Evolutionary conservation across 2,888 invertebrate species (phyloP), one percentile per base, ranked within the genome.

Genomic region (Kuschelorhynchus macadamiae): DNA sequence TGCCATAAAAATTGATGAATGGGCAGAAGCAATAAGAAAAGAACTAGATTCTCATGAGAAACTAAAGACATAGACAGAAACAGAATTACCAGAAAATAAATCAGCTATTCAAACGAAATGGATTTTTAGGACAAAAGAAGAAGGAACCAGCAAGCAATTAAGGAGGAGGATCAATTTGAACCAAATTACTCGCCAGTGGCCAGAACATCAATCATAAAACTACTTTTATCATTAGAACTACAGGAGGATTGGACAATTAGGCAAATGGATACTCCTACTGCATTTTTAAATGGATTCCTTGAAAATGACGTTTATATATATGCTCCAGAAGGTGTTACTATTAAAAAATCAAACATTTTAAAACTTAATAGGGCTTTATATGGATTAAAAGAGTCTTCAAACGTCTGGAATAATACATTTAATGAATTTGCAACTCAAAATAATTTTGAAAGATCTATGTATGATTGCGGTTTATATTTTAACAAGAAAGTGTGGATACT

Each of bases 351-450:
- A 47, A 2, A 16, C 33, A 18, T 60, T 32, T 42, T 69, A 32
- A 71, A 59, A 44, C 21, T 69, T 50, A 70, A 70, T 44, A 60
- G 65, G 55, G 59, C 65, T 1, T 39, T 70, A 46, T 67, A 70
- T 50, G 62, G 62, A 32, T 14, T 70, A 14, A 62, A 61, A 47
- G 66, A 70, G 25, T 50, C 68, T 20, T 57, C 68, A 8, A 69
- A 69, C 53, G 46, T 59, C 1, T 67, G 62, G 59, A 65, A 59
- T 46, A 46, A 68, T 25, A 47, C 42, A 16, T 64, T 68, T 25
- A 68, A 57, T 50, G 39, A 55, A 8, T 67, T 62, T 55, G 52
- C 39, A 46, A 4, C 21, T 3, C 53, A 66, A 53, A 53, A 52
- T 44, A 47, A 61, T 42, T 30, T 36, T 36, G 36, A 36, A 36